These are phyloP conservation scores for Irena cyanogastra DNA, from an alignment of 2,113 vertebrate genomes.

Conservation along the genomic window DNA sequence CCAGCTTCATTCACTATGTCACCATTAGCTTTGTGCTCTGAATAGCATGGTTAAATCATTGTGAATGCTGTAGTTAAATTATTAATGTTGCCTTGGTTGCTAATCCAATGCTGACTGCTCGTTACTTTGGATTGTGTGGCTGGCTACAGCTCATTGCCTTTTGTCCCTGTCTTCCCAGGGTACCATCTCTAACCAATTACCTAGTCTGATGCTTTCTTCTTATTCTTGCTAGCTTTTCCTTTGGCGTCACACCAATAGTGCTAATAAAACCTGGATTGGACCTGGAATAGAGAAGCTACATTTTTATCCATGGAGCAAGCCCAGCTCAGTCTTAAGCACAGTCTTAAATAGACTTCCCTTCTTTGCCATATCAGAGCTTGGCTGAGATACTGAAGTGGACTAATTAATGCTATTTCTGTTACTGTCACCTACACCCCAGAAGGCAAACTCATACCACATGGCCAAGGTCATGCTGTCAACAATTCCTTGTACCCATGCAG, in stretches of 20 bases:
- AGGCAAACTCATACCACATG: neutral
- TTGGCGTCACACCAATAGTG: neutral
- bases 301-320: neutral
- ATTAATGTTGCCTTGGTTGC: slow-evolving; percentile 45
- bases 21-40: slow-evolving; percentile 16
- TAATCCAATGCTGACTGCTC: slow-evolving; percentile 32
- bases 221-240: neutral
- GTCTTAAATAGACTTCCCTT: neutral
- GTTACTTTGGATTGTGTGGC: slow-evolving; percentile 1
- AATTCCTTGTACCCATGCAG: neutral
- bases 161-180: slow-evolving; percentile 27
- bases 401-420: neutral
- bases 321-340: neutral
- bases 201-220: neutral
- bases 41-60: slow-evolving; percentile 7
- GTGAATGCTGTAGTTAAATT: slow-evolving; percentile 18
- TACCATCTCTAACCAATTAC: slow-evolving; percentile 25
- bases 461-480: neutral
- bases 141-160: slow-evolving; percentile 42
- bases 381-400: neutral
- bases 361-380: neutral
- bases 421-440: neutral
- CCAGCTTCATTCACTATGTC: neutral
- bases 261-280: neutral
- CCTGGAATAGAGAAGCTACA: neutral